Conservation (phyloP, 2,888 invertebrate genomes). For the Andrena chrysosceles region DNA sequence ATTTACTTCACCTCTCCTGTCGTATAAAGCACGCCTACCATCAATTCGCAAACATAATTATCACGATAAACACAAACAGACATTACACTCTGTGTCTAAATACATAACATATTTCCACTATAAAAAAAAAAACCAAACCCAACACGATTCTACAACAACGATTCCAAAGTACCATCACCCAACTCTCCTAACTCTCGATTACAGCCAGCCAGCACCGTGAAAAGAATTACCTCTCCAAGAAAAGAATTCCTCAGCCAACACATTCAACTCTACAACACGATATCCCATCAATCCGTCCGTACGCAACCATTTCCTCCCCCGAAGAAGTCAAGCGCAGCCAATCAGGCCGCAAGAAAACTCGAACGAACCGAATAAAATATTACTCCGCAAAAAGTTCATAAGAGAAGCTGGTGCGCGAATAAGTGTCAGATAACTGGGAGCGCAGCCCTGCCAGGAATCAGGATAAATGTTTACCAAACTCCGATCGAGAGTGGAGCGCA, state of each 20-base stretch:
- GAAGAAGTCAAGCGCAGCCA: not conserved
- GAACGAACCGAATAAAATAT: slow-evolving; percentile 5
- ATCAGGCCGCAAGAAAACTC: not conserved
- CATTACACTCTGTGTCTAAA: too few species aligned
- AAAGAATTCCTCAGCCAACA: not conserved
- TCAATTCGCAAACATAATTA: too few species aligned
- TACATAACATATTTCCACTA: too few species aligned
- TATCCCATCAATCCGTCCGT: slow-evolving; percentile 4
- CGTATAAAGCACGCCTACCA: too few species aligned
- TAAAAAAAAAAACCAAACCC: too few species aligned
- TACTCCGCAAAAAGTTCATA: not conserved
- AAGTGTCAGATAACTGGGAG: not conserved
- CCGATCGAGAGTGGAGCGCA: slow-evolving; percentile 3
- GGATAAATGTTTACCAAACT: slow-evolving; percentile 23
- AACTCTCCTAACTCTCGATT: too few species aligned
- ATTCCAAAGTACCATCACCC: too few species aligned
- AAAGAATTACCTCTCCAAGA: not conserved
- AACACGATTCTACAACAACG: too few species aligned
- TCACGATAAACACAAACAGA: too few species aligned
- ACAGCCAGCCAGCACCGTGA: not conserved
- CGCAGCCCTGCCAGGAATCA: slow-evolving; percentile 1
- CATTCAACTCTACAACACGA: not conserved
- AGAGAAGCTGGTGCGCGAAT: not conserved
- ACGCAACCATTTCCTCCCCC: slow-evolving; percentile 8
- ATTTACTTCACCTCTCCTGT: too few species aligned